Evolutionary conservation across 2,113 vertebrate genomes (phyloP), one percentile per base, ranked within the genome.

Genomic region (Sigmodon hispidus): DNA sequence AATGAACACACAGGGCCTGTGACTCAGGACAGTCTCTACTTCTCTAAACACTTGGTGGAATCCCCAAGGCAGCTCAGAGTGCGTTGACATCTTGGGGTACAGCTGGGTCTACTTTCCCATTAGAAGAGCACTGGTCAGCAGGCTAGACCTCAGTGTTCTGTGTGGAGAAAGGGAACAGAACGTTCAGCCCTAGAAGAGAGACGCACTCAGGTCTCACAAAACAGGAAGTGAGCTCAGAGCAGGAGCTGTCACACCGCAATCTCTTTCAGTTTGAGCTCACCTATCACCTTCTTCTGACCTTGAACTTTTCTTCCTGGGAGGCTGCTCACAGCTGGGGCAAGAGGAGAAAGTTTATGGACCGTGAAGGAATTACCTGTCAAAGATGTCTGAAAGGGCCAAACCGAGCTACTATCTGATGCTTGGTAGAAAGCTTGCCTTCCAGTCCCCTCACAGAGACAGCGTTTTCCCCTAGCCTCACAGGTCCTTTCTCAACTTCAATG

Each of bases 1-100:
- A 89, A 73, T 94, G 96, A 94, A 79, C 69, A 26, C 93, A 24
- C 29, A 13, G 70, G 70, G 80, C 85, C 40, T 55, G 61, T 95
- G 93, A 96, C 81, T 43, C 61, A 92, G 92, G 93, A 84, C 76
- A 3, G 4, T 70, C 36, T 65, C 7, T 26, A 96, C 96, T 97
- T 97, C 95, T 96, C 93, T 79, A 97, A 97, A 96, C 1, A 22
- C 57, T 86, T 17, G 2, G 43, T 0, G 94, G 96, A 97, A 97
- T 97, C 93, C 36, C 96, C 97, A 21, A 75, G 59, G 55, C 77
- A 13, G 87, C 89, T 93, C 73, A 7, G 61, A 9, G 52, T 5
- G 1, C 77, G 79, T 75, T 4, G 83, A 52, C 87, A 80, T 93
- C 94, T 83, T 24, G 93, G 91, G 95, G 59, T 79, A 31, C 77